phyloP scores from a whole-genome alignment of 2,113 vertebrate genomes.

The mouse (Mus musculus) region GRCm39 chr3:22630501-22631000 shows the following conservation, averaged over 20 bases:
- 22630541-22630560: background rate
- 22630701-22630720: background rate
- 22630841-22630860: too few relatives aligned
- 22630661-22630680: background rate
- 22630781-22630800: too few relatives aligned
- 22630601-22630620: background rate
- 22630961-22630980: slow-evolving; percentile 60
- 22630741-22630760: too few relatives aligned
- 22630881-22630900: too few relatives aligned
- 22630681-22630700: background rate
- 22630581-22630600: background rate
- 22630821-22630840: too few relatives aligned
- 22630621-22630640: background rate
- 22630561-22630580: background rate
- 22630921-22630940: background rate
- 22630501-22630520: background rate
- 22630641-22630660: background rate
- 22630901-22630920: too few relatives aligned
- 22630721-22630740: too few relatives aligned
- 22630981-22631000: slow-evolving; percentile 63
- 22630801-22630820: too few relatives aligned
- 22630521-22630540: background rate
- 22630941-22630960: slow-evolving; percentile 8
- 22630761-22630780: too few relatives aligned
- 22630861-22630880: too few relatives aligned